phyloP scores from a whole-genome alignment of 2,888 invertebrate genomes.

The Geotrupes spiniger region DNA sequence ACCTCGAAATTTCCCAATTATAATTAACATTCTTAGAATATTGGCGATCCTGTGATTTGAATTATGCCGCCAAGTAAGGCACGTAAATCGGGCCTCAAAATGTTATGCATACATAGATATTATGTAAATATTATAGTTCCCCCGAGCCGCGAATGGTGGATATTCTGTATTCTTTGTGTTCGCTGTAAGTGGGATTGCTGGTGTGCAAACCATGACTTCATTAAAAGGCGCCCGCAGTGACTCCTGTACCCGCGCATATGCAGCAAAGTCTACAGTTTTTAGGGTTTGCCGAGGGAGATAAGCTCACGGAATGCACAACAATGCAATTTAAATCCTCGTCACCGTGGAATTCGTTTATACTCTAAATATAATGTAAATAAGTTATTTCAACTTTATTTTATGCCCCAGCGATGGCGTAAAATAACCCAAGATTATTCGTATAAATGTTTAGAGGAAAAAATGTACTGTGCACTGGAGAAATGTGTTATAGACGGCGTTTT shows the following conservation, averaged over 20 bases:
- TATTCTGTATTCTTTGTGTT: constrained; percentile 1
- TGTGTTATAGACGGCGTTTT: too few species aligned
- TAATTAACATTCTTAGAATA: too few species aligned
- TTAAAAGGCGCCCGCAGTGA: constrained; percentile 3
- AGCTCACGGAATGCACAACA: constrained; percentile 1
- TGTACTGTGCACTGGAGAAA: too few species aligned
- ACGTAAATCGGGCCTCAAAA: too few species aligned
- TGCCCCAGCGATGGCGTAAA: not conserved
- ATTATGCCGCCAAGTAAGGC: too few species aligned
- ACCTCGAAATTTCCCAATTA: too few species aligned
- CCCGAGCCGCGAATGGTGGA: not conserved
- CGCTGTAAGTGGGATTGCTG: not conserved
- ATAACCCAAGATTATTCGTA: too few species aligned
- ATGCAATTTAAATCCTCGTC: constrained; percentile 6
- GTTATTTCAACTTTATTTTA: constrained; percentile 1
- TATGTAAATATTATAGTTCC: constrained; percentile 2
- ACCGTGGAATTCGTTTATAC: constrained; percentile 3
- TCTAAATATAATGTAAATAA: constrained; percentile 4
- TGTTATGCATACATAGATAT: not conserved
- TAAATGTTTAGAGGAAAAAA: too few species aligned
- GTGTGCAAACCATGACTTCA: constrained; percentile 3
- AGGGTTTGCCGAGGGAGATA: constrained; percentile 1
- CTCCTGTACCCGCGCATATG: not conserved
- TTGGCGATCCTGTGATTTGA: too few species aligned
- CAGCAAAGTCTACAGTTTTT: not conserved